Conservation (phyloP, 2,797 vertebrate species). For the Chiloscyllium punctatum region DNA sequence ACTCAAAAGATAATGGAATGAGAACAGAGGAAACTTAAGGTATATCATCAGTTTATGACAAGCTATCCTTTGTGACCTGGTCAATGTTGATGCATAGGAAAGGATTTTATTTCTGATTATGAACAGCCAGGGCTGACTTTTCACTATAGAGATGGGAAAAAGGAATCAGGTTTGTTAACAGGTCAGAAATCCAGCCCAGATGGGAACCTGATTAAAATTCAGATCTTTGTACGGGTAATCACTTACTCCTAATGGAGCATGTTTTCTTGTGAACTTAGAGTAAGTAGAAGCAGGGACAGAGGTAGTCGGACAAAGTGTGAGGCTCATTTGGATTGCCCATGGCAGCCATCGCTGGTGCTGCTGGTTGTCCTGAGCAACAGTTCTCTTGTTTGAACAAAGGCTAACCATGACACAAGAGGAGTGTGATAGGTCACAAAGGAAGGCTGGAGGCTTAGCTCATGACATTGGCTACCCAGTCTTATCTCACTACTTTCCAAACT, state of each 20-base stretch:
- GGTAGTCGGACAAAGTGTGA: not conserved
- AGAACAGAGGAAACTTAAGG: not conserved
- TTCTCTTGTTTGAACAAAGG: not conserved
- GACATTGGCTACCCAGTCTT: too few species aligned
- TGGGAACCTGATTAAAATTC: not conserved
- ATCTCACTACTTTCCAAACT: too few species aligned
- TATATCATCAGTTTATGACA: slow-evolving; percentile 1
- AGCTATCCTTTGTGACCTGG: not conserved
- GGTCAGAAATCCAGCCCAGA: not conserved
- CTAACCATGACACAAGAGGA: too few species aligned
- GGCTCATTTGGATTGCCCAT: not conserved
- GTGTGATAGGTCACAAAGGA: too few species aligned
- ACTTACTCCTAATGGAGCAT: not conserved
- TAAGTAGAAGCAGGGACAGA: not conserved
- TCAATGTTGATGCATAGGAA: not conserved
- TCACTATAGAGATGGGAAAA: not conserved
- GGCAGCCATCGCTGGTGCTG: not conserved
- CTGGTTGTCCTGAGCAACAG: not conserved
- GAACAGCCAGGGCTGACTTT: not conserved
- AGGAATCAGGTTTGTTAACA: not conserved
- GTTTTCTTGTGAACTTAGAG: not conserved
- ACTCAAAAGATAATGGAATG: slow-evolving; percentile 11
- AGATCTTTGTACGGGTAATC: not conserved
- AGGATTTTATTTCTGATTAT: not conserved
- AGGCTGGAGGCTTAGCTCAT: too few species aligned